Conservation (phyloP, 37 sponge, comb jelly and placozoan species). For the Eunapius fragilis region DNA sequence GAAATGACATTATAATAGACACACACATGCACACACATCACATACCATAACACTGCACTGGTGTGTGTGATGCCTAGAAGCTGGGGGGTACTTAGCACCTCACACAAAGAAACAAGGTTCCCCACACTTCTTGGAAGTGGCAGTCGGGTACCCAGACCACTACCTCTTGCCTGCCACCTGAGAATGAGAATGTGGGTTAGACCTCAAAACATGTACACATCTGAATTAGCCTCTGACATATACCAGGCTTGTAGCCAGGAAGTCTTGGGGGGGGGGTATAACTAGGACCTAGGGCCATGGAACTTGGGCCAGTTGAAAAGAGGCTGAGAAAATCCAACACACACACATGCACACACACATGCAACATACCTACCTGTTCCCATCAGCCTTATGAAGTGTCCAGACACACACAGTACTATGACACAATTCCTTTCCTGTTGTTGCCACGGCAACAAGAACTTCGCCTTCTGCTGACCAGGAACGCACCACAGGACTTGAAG, state of each 20-base stretch:
- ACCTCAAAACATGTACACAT: too few species aligned
- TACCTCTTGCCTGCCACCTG: not conserved
- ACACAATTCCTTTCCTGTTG: not conserved
- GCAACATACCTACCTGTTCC: not conserved
- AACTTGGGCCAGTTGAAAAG: too few species aligned
- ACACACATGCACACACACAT: too few species aligned
- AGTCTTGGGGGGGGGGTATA: too few species aligned
- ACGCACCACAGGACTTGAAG: not conserved
- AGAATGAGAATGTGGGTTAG: too few species aligned
- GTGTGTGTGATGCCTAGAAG: not conserved
- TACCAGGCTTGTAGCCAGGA: too few species aligned
- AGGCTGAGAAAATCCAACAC: too few species aligned
- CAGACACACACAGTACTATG: not conserved
- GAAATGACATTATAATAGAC: not conserved
- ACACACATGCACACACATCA: not conserved
- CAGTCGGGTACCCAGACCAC: not conserved
- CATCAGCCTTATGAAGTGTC: not conserved
- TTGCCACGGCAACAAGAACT: not conserved
- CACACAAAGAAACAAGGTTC: not conserved
- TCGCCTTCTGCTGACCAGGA: not conserved
- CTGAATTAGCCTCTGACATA: too few species aligned
- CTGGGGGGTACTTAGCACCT: not conserved
- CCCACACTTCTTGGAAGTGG: not conserved
- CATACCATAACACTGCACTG: not conserved
- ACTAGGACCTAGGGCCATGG: too few species aligned